These are phyloP conservation scores for Spialia ferax DNA, from an alignment of 2,888 invertebrate genomes.

Conservation along the genomic window DNA sequence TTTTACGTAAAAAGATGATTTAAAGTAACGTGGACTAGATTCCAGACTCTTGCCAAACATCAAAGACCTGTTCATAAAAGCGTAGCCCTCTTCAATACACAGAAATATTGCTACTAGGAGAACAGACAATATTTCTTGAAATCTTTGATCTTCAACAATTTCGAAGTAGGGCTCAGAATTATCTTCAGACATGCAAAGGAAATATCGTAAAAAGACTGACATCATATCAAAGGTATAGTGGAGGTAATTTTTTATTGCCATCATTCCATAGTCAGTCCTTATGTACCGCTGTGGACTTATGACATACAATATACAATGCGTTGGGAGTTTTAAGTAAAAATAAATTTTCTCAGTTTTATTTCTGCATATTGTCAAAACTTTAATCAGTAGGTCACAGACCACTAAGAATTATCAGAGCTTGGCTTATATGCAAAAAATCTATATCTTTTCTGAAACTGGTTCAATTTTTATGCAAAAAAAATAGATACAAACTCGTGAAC, in stretches of 20 bases:
- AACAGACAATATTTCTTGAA: neutral
- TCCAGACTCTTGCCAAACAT: slow-evolving; percentile 3
- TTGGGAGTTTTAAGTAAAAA: too few relatives aligned
- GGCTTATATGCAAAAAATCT: neutral
- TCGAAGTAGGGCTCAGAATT: neutral
- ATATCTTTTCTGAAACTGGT: neutral
- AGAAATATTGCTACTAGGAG: neutral
- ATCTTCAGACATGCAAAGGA: neutral
- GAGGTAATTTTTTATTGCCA: too few relatives aligned
- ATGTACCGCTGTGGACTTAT: too few relatives aligned
- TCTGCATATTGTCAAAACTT: too few relatives aligned
- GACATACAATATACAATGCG: too few relatives aligned
- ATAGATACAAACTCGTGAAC: neutral
- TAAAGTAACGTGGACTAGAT: neutral
- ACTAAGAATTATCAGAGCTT: neutral
- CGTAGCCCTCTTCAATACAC: neutral
- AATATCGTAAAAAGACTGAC: neutral
- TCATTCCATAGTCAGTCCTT: too few relatives aligned
- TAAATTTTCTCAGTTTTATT: too few relatives aligned
- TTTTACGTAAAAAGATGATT: neutral
- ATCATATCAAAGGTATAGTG: too few relatives aligned
- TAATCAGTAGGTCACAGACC: too few relatives aligned
- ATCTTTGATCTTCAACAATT: slow-evolving; percentile 1
- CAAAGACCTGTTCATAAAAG: neutral
- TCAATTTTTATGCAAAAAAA: neutral